Conservation (phyloP, 1,140 invertebrate genomes). For the Trichonephila clavata region DNA sequence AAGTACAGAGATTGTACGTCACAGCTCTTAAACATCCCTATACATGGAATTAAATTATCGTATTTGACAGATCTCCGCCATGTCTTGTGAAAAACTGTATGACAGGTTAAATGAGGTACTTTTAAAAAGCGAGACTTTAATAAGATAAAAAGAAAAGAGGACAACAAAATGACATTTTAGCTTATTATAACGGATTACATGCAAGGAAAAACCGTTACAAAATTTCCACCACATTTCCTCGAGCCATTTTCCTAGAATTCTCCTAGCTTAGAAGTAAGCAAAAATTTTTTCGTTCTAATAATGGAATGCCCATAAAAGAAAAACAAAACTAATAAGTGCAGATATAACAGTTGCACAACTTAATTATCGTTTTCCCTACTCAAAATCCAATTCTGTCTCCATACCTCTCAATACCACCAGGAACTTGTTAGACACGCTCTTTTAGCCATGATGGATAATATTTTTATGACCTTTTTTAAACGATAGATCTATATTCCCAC, state of each 20-base stretch:
- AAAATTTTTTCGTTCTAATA: background rate
- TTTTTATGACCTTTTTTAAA: conserved; percentile 14
- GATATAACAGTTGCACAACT: background rate
- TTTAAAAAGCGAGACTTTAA: background rate
- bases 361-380: background rate
- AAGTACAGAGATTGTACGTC: no score
- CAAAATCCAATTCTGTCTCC: background rate
- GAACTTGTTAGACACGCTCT: conserved; percentile 16
- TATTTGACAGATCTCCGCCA: no score
- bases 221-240: background rate
- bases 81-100: no score
- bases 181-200: background rate
- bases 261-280: background rate
- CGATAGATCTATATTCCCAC: background rate
- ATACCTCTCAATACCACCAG: background rate
- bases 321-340: background rate
- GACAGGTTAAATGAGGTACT: background rate
- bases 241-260: background rate
- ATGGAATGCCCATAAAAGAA: background rate
- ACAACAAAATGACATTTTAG: background rate
- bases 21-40: no score
- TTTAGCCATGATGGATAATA: conserved; percentile 22
- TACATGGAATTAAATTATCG: no score
- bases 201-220: background rate
- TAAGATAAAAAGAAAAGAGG: background rate